These are phyloP conservation scores for Dicranocentrus wangi DNA, from an alignment of 2,888 invertebrate genomes.

Conservation along the genomic window DNA sequence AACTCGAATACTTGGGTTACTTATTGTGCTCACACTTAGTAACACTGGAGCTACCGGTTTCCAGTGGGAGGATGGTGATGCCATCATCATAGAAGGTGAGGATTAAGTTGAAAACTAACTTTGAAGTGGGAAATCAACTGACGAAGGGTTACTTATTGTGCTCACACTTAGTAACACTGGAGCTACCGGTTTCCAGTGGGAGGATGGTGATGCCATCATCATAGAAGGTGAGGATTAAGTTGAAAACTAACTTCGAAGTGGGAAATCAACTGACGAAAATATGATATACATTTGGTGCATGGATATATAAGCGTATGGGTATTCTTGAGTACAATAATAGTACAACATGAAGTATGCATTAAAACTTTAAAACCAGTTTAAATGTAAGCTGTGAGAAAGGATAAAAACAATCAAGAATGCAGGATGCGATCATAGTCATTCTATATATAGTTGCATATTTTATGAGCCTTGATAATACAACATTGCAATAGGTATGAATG, in stretches of 20 bases:
- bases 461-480: too few relatives aligned
- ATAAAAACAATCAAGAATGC: too few relatives aligned
- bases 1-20: too few relatives aligned
- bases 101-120: background rate
- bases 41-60: slow-evolving; percentile 35
- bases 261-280: background rate
- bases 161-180: background rate
- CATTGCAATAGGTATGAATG: too few relatives aligned
- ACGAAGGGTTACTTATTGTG: background rate
- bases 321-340: too few relatives aligned
- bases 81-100: slow-evolving; percentile 54
- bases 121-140: background rate
- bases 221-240: slow-evolving; percentile 45
- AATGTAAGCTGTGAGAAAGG: background rate
- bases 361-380: background rate
- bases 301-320: background rate
- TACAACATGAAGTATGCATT: background rate
- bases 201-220: slow-evolving; percentile 51
- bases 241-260: background rate
- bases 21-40: background rate
- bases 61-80: slow-evolving; percentile 25
- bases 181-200: slow-evolving; percentile 38
- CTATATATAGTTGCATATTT: too few relatives aligned
- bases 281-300: background rate
- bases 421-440: too few relatives aligned